phyloP scores from a whole-genome alignment of 2,113 vertebrate species.

The Serinus canaria region DNA sequence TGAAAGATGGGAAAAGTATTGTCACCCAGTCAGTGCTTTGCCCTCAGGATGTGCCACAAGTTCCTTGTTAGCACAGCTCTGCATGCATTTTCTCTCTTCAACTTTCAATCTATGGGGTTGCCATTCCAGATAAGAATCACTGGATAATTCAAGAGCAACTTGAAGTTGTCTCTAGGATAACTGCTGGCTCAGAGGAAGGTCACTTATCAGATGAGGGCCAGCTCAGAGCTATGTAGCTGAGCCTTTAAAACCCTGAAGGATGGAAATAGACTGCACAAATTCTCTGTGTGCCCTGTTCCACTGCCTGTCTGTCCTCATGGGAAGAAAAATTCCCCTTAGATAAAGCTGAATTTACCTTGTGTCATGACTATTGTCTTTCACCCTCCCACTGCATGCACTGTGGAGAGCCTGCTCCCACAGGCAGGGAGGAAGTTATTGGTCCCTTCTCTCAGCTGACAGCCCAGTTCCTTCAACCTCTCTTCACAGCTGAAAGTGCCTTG shows the following conservation, averaged over 20 bases:
- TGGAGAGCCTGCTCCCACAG: background rate
- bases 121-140: background rate
- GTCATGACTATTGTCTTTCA: background rate
- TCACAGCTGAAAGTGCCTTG: background rate
- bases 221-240: background rate
- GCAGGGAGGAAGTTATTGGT: background rate
- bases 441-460: background rate
- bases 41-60: background rate
- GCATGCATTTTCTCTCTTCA: background rate
- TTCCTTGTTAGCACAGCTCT: background rate
- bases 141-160: background rate
- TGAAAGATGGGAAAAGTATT: background rate
- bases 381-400: background rate
- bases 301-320: fast-evolving
- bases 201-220: background rate
- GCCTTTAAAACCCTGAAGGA: background rate
- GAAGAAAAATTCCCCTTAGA: background rate
- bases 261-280: background rate
- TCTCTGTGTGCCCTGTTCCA: background rate
- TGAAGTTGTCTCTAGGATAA: background rate
- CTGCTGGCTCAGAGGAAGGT: background rate
- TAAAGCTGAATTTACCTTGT: background rate
- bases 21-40: background rate
- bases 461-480: background rate
- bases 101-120: background rate